Conservation (phyloP, 2,888 invertebrate genomes). For the Drosophila eohydei region DNA sequence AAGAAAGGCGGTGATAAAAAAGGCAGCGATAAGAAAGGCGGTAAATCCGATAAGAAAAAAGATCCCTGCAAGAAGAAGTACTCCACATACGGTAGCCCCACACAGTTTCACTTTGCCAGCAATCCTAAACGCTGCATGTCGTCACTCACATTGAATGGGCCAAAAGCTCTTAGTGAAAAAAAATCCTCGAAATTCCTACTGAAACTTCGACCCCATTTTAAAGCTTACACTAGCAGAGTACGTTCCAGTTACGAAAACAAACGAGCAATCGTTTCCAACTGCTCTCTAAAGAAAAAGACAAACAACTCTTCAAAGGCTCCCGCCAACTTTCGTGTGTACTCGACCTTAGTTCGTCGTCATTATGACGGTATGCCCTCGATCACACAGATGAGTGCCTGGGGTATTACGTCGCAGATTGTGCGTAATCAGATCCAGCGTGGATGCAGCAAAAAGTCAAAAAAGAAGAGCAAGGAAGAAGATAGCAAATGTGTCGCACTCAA, state of each 20-base stretch:
- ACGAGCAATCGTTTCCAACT: not conserved
- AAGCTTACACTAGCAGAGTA: not conserved
- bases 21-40: not conserved
- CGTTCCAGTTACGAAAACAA: not conserved
- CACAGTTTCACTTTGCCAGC: not conserved
- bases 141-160: not conserved
- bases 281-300: not conserved
- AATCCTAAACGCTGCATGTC: constrained; percentile 22
- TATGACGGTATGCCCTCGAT: constrained; percentile 35
- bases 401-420: constrained; percentile 2
- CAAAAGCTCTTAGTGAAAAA: not conserved
- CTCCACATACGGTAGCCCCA: constrained; percentile 34
- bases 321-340: constrained; percentile 36
- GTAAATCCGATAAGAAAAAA: constrained; percentile 7
- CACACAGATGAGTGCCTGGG: constrained; percentile 26
- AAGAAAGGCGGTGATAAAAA: not conserved
- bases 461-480: constrained; percentile 1
- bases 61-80: constrained; percentile 48
- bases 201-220: not conserved
- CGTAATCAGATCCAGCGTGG: constrained; percentile 6
- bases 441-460: constrained; percentile 24
- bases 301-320: not conserved
- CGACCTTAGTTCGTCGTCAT: constrained; percentile 44
- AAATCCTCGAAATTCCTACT: not conserved
- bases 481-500: constrained; percentile 27